phyloP scores from a whole-genome alignment of 2,797 vertebrate species.

The Echeneis naucrates region DNA sequence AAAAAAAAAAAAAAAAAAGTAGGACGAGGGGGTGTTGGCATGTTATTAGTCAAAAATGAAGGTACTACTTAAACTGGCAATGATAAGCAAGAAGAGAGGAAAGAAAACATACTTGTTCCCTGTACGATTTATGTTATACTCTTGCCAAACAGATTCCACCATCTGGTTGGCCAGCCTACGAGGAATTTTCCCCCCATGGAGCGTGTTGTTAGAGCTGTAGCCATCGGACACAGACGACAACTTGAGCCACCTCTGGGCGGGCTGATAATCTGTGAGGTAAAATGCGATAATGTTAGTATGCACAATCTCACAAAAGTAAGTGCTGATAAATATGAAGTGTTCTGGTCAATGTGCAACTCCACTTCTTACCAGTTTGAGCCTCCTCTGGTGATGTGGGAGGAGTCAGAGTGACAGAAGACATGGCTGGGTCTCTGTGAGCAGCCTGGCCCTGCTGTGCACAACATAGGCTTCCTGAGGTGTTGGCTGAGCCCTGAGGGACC shows the following conservation, averaged over 20 bases:
- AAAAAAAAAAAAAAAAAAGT: constrained; percentile 27
- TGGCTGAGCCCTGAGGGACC: constrained; percentile 87
- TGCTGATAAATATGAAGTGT: neutral
- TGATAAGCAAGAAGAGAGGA: constrained; percentile 1
- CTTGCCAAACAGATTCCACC: constrained; percentile 96
- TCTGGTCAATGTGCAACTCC: neutral
- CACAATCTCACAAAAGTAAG: constrained; percentile 1
- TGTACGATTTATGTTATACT: constrained; percentile 94
- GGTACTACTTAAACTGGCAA: neutral
- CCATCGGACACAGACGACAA: constrained; percentile 90
- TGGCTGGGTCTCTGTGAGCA: constrained; percentile 92
- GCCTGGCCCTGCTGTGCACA: constrained; percentile 93
- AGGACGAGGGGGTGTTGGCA: constrained; percentile 11
- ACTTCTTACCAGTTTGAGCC: constrained; percentile 89
- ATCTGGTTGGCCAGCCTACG: constrained; percentile 93
- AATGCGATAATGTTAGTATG: neutral
- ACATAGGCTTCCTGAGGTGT: constrained; percentile 89
- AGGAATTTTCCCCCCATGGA: constrained; percentile 95
- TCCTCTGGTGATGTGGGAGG: constrained; percentile 96
- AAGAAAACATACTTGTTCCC: constrained; percentile 91
- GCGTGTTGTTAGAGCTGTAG: constrained; percentile 90
- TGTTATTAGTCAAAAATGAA: constrained; percentile 7
- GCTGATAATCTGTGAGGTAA: constrained; percentile 86
- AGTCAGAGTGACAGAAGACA: constrained; percentile 95
- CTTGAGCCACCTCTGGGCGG: constrained; percentile 93